Evolutionary conservation across 2,113 vertebrate species (phyloP).

Genomic region (Anthoscopus minutus): DNA sequence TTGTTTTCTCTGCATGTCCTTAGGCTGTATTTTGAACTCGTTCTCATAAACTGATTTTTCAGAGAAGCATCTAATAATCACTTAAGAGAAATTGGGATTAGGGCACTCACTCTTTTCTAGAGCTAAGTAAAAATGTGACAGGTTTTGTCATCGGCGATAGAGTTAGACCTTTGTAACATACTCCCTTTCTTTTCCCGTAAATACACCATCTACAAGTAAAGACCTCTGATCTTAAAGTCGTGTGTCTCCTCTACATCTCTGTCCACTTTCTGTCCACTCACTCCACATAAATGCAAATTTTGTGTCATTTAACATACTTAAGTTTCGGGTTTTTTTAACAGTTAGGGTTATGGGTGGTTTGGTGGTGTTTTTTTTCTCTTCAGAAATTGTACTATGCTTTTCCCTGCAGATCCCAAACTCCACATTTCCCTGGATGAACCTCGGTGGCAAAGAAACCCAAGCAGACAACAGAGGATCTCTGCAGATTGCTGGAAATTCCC

Average conservation of each 20-base stretch:
- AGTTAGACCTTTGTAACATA: slow-evolving; percentile 69
- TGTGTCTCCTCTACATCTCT: slow-evolving; percentile 70
- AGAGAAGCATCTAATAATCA: slow-evolving; percentile 25
- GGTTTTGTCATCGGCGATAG: slow-evolving; percentile 71
- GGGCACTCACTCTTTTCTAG: slow-evolving; percentile 33
- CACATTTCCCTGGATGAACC: background rate
- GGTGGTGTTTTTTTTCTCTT: background rate
- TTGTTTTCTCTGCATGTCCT: background rate
- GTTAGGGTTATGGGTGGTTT: background rate
- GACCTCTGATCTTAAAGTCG: slow-evolving; percentile 69
- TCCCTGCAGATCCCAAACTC: background rate
- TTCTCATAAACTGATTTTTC: slow-evolving; percentile 25
- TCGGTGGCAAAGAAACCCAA: background rate
- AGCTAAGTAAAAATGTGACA: slow-evolving; percentile 74
- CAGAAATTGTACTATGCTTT: background rate
- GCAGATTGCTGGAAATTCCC: slow-evolving; percentile 57
- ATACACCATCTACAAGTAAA: slow-evolving; percentile 49
- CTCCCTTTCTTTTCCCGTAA: slow-evolving; percentile 43
- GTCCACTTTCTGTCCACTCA: slow-evolving; percentile 74
- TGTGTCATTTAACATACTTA: background rate
- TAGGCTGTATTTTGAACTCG: background rate
- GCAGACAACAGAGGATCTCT: slow-evolving; percentile 23
- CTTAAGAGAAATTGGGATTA: slow-evolving; percentile 47
- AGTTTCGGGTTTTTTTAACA: background rate
- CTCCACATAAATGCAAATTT: slow-evolving; percentile 61